Evolutionary conservation across 1,140 invertebrate species (phyloP).

Genomic region (Drosophila serrata): DNA sequence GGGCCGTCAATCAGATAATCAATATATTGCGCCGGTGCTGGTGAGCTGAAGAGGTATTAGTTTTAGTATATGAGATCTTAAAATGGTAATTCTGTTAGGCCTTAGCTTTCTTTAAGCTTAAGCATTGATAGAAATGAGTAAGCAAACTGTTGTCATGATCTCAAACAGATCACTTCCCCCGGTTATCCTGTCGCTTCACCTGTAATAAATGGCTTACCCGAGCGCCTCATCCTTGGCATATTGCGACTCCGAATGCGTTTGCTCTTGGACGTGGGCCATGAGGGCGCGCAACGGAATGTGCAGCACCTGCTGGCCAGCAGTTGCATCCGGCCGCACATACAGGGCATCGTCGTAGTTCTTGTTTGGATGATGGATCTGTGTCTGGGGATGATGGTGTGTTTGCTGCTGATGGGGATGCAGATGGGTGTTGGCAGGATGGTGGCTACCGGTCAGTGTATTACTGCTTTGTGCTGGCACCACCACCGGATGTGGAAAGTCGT

Average conservation of each 20-base stretch:
- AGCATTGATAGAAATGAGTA: neutral
- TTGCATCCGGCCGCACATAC: constrained; percentile 47
- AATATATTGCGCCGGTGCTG: constrained; percentile 64
- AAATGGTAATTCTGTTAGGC: too few species aligned
- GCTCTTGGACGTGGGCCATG: constrained; percentile 60
- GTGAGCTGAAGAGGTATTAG: constrained; percentile 33
- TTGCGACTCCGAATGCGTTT: constrained; percentile 29
- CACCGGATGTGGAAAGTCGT: constrained; percentile 52
- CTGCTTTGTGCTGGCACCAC: constrained; percentile 65
- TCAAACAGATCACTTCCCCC: neutral
- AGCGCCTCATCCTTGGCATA: constrained; percentile 45
- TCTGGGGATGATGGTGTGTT: constrained; percentile 43
- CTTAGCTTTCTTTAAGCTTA: neutral
- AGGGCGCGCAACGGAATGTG: constrained; percentile 70
- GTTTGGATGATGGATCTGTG: constrained; percentile 42
- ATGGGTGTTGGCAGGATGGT: constrained; percentile 48
- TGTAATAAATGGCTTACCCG: constrained; percentile 16
- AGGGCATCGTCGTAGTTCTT: constrained; percentile 57
- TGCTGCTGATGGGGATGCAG: constrained; percentile 38
- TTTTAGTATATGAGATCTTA: neutral
- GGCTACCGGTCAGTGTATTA: constrained; percentile 66
- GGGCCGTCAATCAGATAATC: constrained; percentile 80
- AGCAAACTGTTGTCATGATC: too few species aligned
- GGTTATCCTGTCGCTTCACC: neutral
- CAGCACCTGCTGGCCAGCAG: constrained; percentile 64